These are phyloP conservation scores for Trichonephila clavata DNA, from an alignment of 1,140 invertebrate species.

Conservation along the genomic window DNA sequence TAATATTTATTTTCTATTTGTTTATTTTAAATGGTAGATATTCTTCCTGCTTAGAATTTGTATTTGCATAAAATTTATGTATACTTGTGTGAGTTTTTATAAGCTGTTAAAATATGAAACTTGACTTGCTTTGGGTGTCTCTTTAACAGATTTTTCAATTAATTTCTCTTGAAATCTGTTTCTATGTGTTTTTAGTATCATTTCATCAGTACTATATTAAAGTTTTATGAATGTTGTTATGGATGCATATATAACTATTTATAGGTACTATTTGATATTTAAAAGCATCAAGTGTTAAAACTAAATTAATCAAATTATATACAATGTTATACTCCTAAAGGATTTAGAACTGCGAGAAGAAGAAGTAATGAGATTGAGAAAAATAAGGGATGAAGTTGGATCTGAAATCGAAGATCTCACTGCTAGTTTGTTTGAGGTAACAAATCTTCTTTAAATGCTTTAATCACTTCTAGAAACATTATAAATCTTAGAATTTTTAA, in stretches of 20 bases:
- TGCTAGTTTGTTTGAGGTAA: slow-evolving; percentile 90
- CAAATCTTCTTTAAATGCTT: neutral
- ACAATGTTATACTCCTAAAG: slow-evolving; percentile 68
- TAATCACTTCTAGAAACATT: neutral
- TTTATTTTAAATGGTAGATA: too few species aligned
- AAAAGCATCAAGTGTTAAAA: neutral
- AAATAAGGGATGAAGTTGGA: slow-evolving; percentile 89
- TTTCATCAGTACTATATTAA: neutral
- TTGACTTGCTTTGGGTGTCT: too few species aligned
- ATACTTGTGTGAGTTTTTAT: too few species aligned
- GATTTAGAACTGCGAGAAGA: slow-evolving; percentile 88
- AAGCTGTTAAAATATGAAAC: too few species aligned
- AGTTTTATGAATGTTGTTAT: neutral
- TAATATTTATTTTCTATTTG: too few species aligned
- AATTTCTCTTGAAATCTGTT: too few species aligned
- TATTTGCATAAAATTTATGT: too few species aligned
- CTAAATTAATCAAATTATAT: neutral
- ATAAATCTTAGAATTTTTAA: neutral
- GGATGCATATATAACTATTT: neutral
- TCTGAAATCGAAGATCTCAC: slow-evolving; percentile 91
- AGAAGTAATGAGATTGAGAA: slow-evolving; percentile 86
- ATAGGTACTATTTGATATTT: neutral
- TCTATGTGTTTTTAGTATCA: neutral
- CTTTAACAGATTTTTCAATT: too few species aligned
- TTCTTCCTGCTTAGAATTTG: too few species aligned